Base-by-base conservation (phyloP, 1,140 invertebrate species). In the Hylaeus anthracinus region DNA sequence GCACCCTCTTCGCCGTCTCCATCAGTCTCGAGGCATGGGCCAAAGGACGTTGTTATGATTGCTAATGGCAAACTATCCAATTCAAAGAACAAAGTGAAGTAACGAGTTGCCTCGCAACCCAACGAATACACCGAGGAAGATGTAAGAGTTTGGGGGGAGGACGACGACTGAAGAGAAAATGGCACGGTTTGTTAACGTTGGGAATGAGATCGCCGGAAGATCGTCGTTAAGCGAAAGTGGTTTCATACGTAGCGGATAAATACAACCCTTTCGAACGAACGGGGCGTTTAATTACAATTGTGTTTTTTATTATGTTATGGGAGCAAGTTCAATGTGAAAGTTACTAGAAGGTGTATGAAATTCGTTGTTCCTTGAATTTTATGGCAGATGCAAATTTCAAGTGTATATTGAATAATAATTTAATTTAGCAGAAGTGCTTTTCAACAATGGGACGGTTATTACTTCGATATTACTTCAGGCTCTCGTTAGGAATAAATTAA, bases 31-130 rank as follows among this genome's bases (percentile, higher is more conserved):
- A 84, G 81, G 82, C 77, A 86, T 65, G 77, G 87, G 79, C 87
- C 85, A 90, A 91, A 92, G 90, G 88, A 90, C 88, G 87, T 90
- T 92, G 91, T 92, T 92, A 91, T 92, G 90, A 92, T 90, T 92
- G 91, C 90, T 92, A 91, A 92, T 92, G 91, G 89, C 91, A 91
- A 92, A 92, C 91, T 92, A 92, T 91, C 90, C 89, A 92, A 92
- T 92, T 92, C 91, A 90, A 91, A 91, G 90, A 91, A 92, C 91
- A 91, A 92, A 91, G 91, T 88, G 80, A 90, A 91, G 90, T 92
- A 92, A 92, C 89, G 90, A 91, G 89, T 91, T 90, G 88, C 88
- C 88, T 88, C 82, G 73, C 79, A 83, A 75, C 69, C 72, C 82
- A 76, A 81, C 83, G 85, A 86, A 88, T 84, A 85, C 73, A 86